These are phyloP conservation scores for Pharmacophagus antenor DNA, from an alignment of 2,888 invertebrate genomes.

Conservation along the genomic window DNA sequence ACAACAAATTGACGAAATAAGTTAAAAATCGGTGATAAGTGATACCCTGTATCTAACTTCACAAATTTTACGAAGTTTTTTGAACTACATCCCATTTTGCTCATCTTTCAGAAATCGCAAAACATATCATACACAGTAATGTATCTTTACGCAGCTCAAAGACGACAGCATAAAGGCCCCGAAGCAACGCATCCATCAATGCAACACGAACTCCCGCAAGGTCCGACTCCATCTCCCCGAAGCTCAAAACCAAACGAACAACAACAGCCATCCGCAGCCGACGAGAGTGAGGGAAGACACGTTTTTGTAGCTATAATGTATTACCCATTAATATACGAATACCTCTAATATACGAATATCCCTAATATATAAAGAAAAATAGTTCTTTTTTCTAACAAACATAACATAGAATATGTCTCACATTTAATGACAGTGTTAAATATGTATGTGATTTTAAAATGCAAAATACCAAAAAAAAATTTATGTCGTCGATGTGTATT, in stretches of 20 bases:
- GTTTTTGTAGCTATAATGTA: conserved; percentile 65
- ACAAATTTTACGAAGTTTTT: too few species aligned
- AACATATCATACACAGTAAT: too few species aligned
- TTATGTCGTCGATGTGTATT: not conserved
- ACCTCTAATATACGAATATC: not conserved
- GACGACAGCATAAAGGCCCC: conserved; percentile 68
- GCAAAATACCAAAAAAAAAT: not conserved
- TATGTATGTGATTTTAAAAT: not conserved
- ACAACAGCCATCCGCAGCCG: conserved; percentile 57
- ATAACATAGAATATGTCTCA: not conserved
- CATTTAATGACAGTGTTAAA: not conserved
- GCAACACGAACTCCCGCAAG: conserved; percentile 67
- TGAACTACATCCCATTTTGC: too few species aligned
- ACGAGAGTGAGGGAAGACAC: conserved; percentile 62
- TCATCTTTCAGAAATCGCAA: too few species aligned
- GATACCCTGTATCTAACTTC: too few species aligned
- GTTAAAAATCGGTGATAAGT: too few species aligned
- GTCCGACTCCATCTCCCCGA: conserved; percentile 68
- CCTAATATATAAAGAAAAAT: not conserved
- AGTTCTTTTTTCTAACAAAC: not conserved
- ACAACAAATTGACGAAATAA: too few species aligned
- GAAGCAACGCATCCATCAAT: conserved; percentile 59
- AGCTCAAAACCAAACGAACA: conserved; percentile 54
- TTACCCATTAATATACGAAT: too few species aligned
- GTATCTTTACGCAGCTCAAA: conserved; percentile 52